Base-by-base conservation (phyloP, 1,140 invertebrate genomes). In the Neodiprion pinetum region DNA sequence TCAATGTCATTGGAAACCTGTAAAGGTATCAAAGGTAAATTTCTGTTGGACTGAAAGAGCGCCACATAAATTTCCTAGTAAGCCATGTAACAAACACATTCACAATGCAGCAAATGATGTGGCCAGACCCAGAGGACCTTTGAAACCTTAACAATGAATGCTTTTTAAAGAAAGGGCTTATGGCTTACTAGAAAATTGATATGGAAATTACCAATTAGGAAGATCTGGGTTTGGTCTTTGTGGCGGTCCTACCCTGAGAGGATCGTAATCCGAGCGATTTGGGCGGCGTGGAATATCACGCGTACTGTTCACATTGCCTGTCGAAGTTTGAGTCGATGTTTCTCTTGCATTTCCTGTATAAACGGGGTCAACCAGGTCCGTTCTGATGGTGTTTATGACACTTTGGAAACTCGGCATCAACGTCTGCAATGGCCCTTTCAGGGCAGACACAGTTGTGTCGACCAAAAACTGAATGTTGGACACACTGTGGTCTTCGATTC, bases 301-400 rank as follows among this genome's bases (percentile, higher is more conserved):
- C 12, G 71, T 66, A 0, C 28, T 68, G 17, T 40, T 23, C 9
- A 7, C 17, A 50, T 17, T 11, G 47, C 17, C 48, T 72, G 23
- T 12, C 50, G 71, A 4, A 47, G 87, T 88, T 75, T 88, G 87
- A 1, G 82, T 86, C 12, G 81, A 81, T 17, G 53, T 81, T 70
- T 82, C 80, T 9, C 73, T 61, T 11, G 21, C 75, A 71, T 14
- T 80, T 23, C 28, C 72, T 12, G 73, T 73, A 70, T 79, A 79
- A 65, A 90, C 79, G 17, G 88, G 86, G 1, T 87, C 85, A 3
- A 91, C 53, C n/a, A 91, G 77, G 69, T 90, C 87, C 67, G 83
- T 87, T 68, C 86, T 85, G 69, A 90, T 80, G n/a, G 79, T 82
- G 67, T 87, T 80, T 49, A 90, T 78, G 66, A 90, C 77, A 69